Evolutionary conservation across 2,888 invertebrate genomes (phyloP), one percentile per base, ranked within the genome.

Genomic region (Sinhomidia bicolor): DNA sequence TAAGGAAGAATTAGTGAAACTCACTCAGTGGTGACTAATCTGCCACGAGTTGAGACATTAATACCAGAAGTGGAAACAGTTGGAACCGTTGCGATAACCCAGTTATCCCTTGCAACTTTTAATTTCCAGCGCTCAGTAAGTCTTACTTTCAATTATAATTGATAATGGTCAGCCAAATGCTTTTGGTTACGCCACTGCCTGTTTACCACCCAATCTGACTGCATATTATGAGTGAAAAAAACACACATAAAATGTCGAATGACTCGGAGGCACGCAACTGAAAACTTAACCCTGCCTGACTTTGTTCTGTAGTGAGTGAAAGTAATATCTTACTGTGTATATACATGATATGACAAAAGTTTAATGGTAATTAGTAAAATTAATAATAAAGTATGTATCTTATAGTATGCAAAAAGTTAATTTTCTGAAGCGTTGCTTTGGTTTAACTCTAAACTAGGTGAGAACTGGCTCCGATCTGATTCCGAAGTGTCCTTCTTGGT

Each of bases 1-100:
- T 36, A n/a, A 68, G 68, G 26, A 68, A 68, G 68, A 26, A 68
- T 68, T 68, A 68, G 7, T 41, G 41, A 68, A 62, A 62, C 10
- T 41, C 17, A n/a, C 41, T 41, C 17, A 20, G 41, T 20, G 0
- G 41, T 60, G 10, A 20, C 17, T n/a, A 14, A 17, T 60, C 17
- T 9, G 20, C 23, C 7, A 7, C 10, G 3, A 32, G 12, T 4
- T 68, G 6, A n/a, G 17, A 10, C 20, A 17, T 17, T 20, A 41
- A 41, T 68, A 20, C 6, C 36, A 36, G 41, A 10, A 41, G 17
- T 5, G 26, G 41, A 68, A 36, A 29, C 62, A 62, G 29, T 1
- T 68, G 41, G 68, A 41, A 10, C 4, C 17, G 9, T 41, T 36
- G 6, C 32, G 26, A 32, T 62, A 29, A n/a, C 4, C 29, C 32